Percentiles rank a stretch among this genome's conserved stretches.
Conservation (phyloP, 2,888 invertebrate species). For the Cantharis nigra region DNA sequence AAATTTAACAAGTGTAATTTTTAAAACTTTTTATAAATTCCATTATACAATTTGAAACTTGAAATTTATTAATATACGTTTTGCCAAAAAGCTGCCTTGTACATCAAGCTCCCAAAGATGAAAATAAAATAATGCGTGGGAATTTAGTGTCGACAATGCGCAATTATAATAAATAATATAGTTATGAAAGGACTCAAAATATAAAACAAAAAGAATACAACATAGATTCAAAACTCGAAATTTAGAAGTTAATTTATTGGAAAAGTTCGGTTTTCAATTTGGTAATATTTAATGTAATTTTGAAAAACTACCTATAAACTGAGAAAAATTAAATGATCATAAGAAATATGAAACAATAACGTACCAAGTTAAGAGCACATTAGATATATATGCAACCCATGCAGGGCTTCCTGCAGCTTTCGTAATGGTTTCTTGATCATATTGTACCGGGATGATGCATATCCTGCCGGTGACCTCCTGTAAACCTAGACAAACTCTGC, state of each 20-base stretch:
- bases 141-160: background rate
- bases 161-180: background rate
- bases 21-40: background rate
- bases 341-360: background rate
- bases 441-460: constrained; percentile 26
- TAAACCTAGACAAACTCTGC: constrained; percentile 20
- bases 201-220: no score
- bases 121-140: background rate
- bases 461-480: constrained; percentile 13
- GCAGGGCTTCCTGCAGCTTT: constrained; percentile 23
- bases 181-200: no score
- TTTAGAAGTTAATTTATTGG: no score
- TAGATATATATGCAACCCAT: background rate
- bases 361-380: constrained; percentile 20
- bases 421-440: constrained; percentile 28
- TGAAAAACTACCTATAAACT: no score
- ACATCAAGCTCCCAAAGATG: background rate
- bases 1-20: no score
- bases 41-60: background rate
- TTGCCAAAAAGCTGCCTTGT: background rate
- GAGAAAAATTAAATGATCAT: background rate
- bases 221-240: no score
- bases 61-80: background rate
- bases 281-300: no score
- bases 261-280: no score